A percentile compares a stretch with the other conserved stretches of the same genome.
phyloP scores from a whole-genome alignment of 1,140 invertebrate genomes.

The Saccostrea echinata region DNA sequence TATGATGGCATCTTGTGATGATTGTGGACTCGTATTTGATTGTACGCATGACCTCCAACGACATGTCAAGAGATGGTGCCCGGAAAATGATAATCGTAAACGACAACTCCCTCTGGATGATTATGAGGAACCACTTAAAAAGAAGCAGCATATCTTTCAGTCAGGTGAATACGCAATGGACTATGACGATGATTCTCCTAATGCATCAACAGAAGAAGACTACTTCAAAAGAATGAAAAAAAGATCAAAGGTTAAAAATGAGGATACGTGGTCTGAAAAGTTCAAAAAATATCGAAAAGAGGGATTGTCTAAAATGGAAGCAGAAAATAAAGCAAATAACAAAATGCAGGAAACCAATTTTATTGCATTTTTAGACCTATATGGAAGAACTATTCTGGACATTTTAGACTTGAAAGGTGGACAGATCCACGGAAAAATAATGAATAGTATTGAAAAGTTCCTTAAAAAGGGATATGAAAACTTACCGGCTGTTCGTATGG shows the following conservation, averaged over 20 bases:
- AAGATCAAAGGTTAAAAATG: not conserved
- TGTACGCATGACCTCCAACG: not conserved
- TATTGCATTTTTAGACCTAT: no score
- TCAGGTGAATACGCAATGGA: constrained; percentile 12
- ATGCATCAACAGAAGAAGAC: not conserved
- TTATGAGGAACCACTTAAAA: constrained; percentile 36
- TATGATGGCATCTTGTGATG: constrained; percentile 1
- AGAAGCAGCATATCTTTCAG: constrained; percentile 19
- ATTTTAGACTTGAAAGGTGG: no score
- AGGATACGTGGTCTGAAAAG: not conserved
- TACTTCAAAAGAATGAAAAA: not conserved
- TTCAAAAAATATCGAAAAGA: not conserved
- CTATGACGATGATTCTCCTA: no score
- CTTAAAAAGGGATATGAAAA: constrained; percentile 22
- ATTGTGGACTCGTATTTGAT: constrained; percentile 21
- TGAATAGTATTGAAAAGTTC: no score
- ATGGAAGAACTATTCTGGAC: no score
- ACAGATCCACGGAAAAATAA: no score
- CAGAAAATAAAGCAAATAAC: not conserved
- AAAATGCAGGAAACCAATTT: not conserved
- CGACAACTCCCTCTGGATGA: not conserved
- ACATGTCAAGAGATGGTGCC: constrained; percentile 14
- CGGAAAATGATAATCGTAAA: not conserved
- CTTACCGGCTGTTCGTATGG: constrained; percentile 16
- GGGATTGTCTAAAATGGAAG: not conserved